Conservation (phyloP, 2,797 vertebrate genomes). For the Takifugu rubripes region DNA sequence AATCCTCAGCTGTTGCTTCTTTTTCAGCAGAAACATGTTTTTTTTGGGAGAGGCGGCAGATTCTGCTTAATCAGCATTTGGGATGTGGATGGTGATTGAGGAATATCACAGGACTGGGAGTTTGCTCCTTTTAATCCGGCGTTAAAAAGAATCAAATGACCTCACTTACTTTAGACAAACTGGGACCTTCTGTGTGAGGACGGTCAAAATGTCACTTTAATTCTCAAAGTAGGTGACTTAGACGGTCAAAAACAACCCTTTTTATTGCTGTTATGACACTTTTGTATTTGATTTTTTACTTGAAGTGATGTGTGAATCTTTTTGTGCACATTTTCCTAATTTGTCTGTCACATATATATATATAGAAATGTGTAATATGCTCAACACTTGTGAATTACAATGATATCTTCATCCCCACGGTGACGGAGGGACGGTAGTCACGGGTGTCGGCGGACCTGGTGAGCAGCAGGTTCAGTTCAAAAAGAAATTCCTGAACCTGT, state of each 20-base stretch:
- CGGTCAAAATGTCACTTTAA: slow-evolving; percentile 33
- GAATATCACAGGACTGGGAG: slow-evolving; percentile 19
- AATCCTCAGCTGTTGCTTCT: slow-evolving; percentile 7
- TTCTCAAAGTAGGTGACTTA: neutral
- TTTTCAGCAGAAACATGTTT: slow-evolving; percentile 17
- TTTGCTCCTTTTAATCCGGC: slow-evolving; percentile 30
- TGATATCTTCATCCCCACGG: too few relatives aligned
- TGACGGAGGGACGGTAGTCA: neutral
- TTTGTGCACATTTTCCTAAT: slow-evolving; percentile 35
- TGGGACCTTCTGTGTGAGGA: slow-evolving; percentile 39
- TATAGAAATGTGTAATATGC: too few relatives aligned
- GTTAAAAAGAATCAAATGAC: slow-evolving; percentile 59
- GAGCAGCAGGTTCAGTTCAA: slow-evolving; percentile 13
- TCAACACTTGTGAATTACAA: neutral
- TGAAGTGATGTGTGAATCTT: slow-evolving; percentile 1
- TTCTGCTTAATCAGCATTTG: too few relatives aligned
- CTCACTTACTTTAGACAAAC: slow-evolving; percentile 44
- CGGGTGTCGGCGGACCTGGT: slow-evolving; percentile 15
- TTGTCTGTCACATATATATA: slow-evolving; percentile 9
- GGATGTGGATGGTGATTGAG: neutral
- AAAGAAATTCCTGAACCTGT: slow-evolving; percentile 42
- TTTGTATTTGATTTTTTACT: neutral
- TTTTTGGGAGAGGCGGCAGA: slow-evolving; percentile 1
- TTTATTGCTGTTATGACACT: neutral
- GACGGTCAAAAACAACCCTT: neutral